A percentile compares a stretch with the other conserved stretches of the same genome.
Evolutionary conservation across 1,140 invertebrate species (phyloP).

Genomic region (Papilio polyxenes): DNA sequence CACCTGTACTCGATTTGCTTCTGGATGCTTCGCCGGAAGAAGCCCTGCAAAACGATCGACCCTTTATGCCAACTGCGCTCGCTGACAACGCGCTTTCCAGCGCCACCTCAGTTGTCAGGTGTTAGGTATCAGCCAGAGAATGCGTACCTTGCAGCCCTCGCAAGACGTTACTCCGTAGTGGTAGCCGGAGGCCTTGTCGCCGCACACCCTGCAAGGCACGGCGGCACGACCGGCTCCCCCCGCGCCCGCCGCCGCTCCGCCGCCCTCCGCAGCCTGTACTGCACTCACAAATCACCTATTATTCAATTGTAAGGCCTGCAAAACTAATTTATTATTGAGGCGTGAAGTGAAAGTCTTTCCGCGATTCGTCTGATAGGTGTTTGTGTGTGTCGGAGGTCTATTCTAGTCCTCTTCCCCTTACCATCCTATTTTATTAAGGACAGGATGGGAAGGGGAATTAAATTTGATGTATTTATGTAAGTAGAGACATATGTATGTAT

Average conservation of each 20-base stretch:
- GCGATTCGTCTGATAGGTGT: too few relatives aligned
- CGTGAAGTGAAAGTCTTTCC: too few relatives aligned
- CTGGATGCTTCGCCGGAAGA: conserved; percentile 95
- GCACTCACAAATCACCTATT: not conserved
- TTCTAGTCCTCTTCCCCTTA: too few relatives aligned
- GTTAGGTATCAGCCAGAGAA: not conserved
- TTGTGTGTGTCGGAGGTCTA: too few relatives aligned
- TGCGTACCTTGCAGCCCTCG: conserved; percentile 98
- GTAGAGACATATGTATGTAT: too few relatives aligned
- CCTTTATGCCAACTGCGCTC: not conserved
- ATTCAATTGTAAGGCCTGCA: too few relatives aligned
- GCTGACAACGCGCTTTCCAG: not conserved
- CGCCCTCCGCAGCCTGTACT: conserved; percentile 10
- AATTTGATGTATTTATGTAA: too few relatives aligned
- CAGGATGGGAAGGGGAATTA: too few relatives aligned
- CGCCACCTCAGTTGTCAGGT: not conserved
- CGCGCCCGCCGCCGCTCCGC: not conserved
- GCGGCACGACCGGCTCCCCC: conserved; percentile 82
- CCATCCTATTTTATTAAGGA: too few relatives aligned
- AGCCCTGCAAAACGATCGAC: conserved; percentile 83
- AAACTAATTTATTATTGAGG: too few relatives aligned
- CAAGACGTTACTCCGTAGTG: conserved; percentile 99
- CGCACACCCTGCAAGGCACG: conserved; percentile 98
- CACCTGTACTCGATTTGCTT: conserved; percentile 99
- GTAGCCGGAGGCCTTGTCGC: conserved; percentile 99